These are phyloP conservation scores for Syngnathoides biaculeatus DNA, from an alignment of 2,113 vertebrate genomes.

Conservation along the genomic window DNA sequence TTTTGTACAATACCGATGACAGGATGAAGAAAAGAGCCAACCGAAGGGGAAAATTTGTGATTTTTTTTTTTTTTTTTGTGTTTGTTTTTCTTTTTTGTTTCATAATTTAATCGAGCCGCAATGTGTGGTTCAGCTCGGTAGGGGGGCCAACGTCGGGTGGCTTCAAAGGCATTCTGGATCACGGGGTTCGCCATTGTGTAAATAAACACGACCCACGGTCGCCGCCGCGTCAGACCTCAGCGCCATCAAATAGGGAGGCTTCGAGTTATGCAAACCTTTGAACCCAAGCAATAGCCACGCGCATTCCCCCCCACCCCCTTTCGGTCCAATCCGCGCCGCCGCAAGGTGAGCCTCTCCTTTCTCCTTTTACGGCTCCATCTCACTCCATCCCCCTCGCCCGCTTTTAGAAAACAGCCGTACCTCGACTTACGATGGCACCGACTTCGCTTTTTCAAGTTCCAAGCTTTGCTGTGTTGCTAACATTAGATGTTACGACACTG, in stretches of 20 bases:
- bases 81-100: conserved; percentile 89
- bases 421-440: too few relatives aligned
- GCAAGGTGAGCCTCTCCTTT: not conserved
- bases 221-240: conserved; percentile 86
- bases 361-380: not conserved
- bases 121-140: conserved; percentile 81
- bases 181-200: conserved; percentile 84
- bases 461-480: too few relatives aligned
- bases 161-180: conserved; percentile 86
- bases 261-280: conserved; percentile 73
- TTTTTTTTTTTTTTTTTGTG: not conserved
- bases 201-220: conserved; percentile 77
- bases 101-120: conserved; percentile 90
- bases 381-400: not conserved
- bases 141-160: conserved; percentile 88
- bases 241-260: conserved; percentile 93
- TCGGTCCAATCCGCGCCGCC: not conserved
- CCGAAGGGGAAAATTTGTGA: conserved; percentile 74
- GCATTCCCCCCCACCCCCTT: conserved; percentile 21
- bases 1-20: conserved; percentile 87
- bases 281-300: conserved; percentile 76
- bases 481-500: too few relatives aligned
- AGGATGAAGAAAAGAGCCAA: conserved; percentile 55
- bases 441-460: too few relatives aligned
- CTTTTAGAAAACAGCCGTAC: not conserved